These are phyloP conservation scores for Cosmorhoe ocellata DNA, from an alignment of 2,888 invertebrate species.

Conservation along the genomic window DNA sequence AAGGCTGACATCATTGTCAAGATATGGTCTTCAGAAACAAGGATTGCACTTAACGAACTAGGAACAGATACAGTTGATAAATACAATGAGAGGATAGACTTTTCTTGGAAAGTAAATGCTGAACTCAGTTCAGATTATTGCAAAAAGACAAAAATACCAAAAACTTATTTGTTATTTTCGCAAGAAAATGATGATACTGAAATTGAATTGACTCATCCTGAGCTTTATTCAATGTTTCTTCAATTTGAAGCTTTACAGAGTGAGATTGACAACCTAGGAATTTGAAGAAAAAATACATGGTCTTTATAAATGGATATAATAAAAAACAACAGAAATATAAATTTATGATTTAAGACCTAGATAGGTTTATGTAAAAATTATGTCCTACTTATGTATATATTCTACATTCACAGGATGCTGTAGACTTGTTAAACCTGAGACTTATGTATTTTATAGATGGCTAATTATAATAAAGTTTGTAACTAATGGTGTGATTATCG, in stretches of 20 bases:
- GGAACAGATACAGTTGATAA: slow-evolving; percentile 45
- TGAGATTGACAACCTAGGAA: slow-evolving; percentile 67
- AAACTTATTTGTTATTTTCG: slow-evolving; percentile 59
- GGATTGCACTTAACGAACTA: slow-evolving; percentile 58
- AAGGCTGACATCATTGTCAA: slow-evolving; percentile 66
- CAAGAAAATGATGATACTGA: slow-evolving; percentile 49
- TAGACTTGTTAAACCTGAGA: too few species aligned
- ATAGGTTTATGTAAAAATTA: too few species aligned
- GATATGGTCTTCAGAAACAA: slow-evolving; percentile 69
- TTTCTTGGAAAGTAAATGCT: slow-evolving; percentile 70
- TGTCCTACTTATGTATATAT: too few species aligned
- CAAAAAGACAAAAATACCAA: slow-evolving; percentile 68
- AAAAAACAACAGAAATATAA: too few species aligned
- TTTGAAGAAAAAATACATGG: slow-evolving; percentile 16
- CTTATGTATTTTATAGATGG: too few species aligned
- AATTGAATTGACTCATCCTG: slow-evolving; percentile 68
- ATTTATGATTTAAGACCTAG: too few species aligned
- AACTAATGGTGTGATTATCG: too few species aligned
- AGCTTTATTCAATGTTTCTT: slow-evolving; percentile 66
- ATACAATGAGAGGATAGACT: slow-evolving; percentile 46
- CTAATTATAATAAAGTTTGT: too few species aligned
- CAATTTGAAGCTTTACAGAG: slow-evolving; percentile 73
- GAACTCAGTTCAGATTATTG: slow-evolving; percentile 70
- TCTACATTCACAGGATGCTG: too few species aligned
- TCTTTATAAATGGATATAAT: too few species aligned